Evolutionary conservation across 2,888 invertebrate genomes (phyloP), one percentile per base, ranked within the genome.

Genomic region (Catotricha subobsoleta): DNA sequence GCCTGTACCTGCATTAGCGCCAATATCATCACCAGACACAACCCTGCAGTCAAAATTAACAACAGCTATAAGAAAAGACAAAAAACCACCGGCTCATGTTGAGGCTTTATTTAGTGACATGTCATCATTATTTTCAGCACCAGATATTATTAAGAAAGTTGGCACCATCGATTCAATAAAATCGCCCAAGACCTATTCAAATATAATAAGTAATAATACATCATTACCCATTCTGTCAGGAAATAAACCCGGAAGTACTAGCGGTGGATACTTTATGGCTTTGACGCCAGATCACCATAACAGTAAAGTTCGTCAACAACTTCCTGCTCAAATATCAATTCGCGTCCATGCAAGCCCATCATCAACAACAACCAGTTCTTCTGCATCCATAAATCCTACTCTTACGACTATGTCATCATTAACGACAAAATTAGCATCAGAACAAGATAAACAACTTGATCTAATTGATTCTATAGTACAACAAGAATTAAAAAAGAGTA

Each of bases 81-180:
- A 71, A 46, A 76, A 75, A 54, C 67, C 71, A 23, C 72, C 74
- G 15, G 67, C 72, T 13, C 72, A 71, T 52, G 64, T 72, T 67
- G 42, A 41, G 16, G 67, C 59, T 48, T 60, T 64, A 50, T 60
- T 68, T 30, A 63, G 67, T 27, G 72, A 74, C 52, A 74, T 74
- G 67, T 71, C 80, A 43, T 76, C 79, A 28, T 59, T 82, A 43
- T 81, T 82, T 57, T 80, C 81, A 6, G 74, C 80, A 31, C 81
- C 82, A 16, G 82, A 82, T 65, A 79, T 81, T 41, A 80, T 80
- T 43, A 67, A 79, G 50, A 67, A 80, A 50, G 76, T 80, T 10
- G 34, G 25, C n/a, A n/a, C n/a, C n/a, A 25, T 8, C 25, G 10
- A 25, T 8, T 6, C 25, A 25, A 8, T 25, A 25, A 25, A 25